Conservation (phyloP, 2,113 vertebrate genomes). For the Aix galericulata region DNA sequence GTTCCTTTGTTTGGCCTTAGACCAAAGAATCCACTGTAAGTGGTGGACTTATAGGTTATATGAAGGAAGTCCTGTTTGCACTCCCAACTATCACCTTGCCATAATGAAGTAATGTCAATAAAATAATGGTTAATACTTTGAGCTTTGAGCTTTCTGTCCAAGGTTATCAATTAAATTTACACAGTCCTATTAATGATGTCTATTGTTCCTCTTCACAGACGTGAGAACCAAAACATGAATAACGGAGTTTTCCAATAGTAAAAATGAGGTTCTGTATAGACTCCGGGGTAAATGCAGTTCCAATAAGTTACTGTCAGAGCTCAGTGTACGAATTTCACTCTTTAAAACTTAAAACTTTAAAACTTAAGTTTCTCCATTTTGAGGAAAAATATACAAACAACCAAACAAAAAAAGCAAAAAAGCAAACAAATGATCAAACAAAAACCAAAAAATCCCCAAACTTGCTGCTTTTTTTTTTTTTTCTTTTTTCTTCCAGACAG, state of each 20-base stretch:
- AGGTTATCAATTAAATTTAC: background rate
- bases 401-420: background rate
- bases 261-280: background rate
- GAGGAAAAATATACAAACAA: background rate
- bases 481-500: background rate
- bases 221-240: background rate
- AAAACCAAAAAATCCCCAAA: fast-evolving
- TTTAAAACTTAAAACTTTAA: background rate
- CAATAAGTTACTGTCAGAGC: background rate
- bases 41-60: background rate
- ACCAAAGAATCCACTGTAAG: background rate
- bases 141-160: background rate
- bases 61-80: background rate
- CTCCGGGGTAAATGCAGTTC: background rate
- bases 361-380: background rate
- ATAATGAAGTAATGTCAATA: background rate
- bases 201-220: background rate
- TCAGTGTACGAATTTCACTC: background rate
- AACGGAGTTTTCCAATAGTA: background rate
- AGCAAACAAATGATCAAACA: background rate
- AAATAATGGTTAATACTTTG: background rate
- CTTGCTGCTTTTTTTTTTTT: background rate
- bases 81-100: background rate
- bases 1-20: background rate
- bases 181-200: background rate